Evolutionary conservation across 2,113 vertebrate genomes (phyloP).

Genomic region (Myxocyprinus asiaticus): DNA sequence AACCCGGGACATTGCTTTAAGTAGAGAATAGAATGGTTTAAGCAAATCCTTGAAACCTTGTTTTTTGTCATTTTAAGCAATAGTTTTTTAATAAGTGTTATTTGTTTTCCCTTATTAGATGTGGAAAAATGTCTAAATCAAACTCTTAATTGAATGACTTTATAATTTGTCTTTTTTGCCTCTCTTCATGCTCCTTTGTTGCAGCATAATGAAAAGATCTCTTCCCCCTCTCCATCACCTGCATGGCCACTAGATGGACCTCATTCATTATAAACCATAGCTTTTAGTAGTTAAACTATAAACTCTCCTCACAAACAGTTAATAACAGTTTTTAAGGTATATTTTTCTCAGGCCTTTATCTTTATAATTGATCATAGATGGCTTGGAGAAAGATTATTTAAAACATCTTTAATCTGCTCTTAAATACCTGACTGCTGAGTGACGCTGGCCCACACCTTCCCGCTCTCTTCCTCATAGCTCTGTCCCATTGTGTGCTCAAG

Average conservation of each 20-base stretch:
- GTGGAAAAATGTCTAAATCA: too few relatives aligned
- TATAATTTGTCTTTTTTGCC: not conserved
- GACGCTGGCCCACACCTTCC: conserved; percentile 67
- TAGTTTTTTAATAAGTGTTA: too few relatives aligned
- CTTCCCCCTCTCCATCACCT: not conserved
- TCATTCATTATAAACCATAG: conserved; percentile 58
- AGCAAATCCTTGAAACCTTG: too few relatives aligned
- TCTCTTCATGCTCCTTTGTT: not conserved
- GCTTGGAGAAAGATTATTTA: not conserved
- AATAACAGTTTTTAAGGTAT: not conserved
- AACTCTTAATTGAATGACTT: too few relatives aligned
- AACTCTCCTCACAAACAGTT: not conserved
- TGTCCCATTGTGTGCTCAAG: conserved; percentile 57
- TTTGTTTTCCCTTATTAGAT: too few relatives aligned
- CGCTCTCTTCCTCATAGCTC: conserved; percentile 36
- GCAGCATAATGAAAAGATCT: not conserved
- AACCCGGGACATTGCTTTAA: too few relatives aligned
- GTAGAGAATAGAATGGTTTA: too few relatives aligned
- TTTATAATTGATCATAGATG: not conserved
- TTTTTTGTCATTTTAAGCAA: too few relatives aligned
- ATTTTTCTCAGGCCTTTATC: not conserved
- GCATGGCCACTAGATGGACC: conserved; percentile 76
- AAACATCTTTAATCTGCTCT: not conserved
- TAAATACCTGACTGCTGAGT: conserved; percentile 62
- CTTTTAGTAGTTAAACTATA: conserved; percentile 25